Evolutionary conservation across 2,888 invertebrate genomes (phyloP).

Genomic region (Oeneis ivallda): DNA sequence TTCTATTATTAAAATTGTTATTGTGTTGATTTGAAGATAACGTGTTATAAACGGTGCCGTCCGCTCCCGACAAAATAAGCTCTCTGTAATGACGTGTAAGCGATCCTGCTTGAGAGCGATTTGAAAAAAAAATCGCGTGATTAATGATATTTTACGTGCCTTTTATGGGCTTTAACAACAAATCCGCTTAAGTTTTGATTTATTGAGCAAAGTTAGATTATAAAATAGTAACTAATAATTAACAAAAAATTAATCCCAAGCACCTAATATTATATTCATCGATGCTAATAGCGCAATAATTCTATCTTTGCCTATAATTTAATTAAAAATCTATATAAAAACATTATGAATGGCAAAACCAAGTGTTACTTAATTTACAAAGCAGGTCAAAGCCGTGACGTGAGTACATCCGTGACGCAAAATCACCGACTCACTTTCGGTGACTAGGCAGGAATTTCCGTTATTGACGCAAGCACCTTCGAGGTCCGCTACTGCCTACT

Average conservation of each 20-base stretch:
- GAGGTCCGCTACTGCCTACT: conserved; percentile 44
- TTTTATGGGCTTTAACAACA: conserved; percentile 47
- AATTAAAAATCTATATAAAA: conserved; percentile 1
- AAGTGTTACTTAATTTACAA: conserved; percentile 11
- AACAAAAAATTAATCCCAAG: neutral
- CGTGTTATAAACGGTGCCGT: conserved; percentile 80
- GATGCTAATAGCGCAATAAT: neutral
- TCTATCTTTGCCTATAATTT: neutral
- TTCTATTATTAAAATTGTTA: conserved; percentile 79
- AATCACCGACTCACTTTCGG: conserved; percentile 24
- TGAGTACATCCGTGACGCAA: conserved; percentile 32
- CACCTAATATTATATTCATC: too few relatives aligned
- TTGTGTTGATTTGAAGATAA: conserved; percentile 81
- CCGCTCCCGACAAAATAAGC: conserved; percentile 76
- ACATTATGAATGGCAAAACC: conserved; percentile 12
- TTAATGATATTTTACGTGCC: conserved; percentile 59
- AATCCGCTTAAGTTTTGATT: conserved; percentile 52
- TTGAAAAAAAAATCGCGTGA: conserved; percentile 61
- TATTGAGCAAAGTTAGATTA: neutral
- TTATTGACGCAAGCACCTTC: conserved; percentile 41
- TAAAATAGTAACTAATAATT: neutral
- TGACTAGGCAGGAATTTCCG: conserved; percentile 45
- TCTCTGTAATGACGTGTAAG: conserved; percentile 78
- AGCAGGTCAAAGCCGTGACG: conserved; percentile 29
- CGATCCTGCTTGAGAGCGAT: conserved; percentile 57